Evolutionary conservation across 2,113 vertebrate species (phyloP), one percentile per base, ranked within the genome.

Genomic region (Pica pica): DNA sequence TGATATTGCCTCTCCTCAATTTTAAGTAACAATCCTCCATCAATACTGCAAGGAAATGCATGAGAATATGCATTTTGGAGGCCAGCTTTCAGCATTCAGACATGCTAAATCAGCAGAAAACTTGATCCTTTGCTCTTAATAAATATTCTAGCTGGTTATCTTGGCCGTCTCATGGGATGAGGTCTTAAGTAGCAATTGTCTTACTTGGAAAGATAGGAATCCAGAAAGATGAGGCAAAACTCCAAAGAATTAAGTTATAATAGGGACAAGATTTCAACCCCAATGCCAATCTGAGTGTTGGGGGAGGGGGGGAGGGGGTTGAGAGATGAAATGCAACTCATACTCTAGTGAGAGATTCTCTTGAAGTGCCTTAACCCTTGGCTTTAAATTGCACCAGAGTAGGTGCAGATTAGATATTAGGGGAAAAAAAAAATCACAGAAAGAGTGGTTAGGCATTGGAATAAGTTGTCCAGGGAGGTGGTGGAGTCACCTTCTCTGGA

Each of bases 251-350:
- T 64, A 79, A 63, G 7, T 47, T 64, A 46, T 5, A 71, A 3
- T 19, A 67, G 31, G 47, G n/a, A 33, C 18, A 93, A 81, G 13
- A 70, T 47, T 30, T 60, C 12, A 68, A 60, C 2, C 2, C 9
- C 27, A 68, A 3, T 37, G 6, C 1, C 31, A 55, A 3, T 8
- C 21, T 6, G 17, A 22, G 3, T 33, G 55, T 47, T 35, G 16
- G 10, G 6, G 3, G 0, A 0, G 2, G 13, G 20, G 16, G 10
- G 6, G 3, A 0, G 0, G 2, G 13, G 20, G 70, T 41, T n/a
- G 37, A 49, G 16, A 74, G 5, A 50, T 41, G 19, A 71, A 83
- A 50, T 52, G 4, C 9, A 42, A 46, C 18, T 37, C 12, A 46
- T 49, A 46, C 1, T 13, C 10, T 28, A 39, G 13, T 52, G 39